Conservation (phyloP, 92 coral and sea anemone genomes). For the Paramuricea clavata region DNA sequence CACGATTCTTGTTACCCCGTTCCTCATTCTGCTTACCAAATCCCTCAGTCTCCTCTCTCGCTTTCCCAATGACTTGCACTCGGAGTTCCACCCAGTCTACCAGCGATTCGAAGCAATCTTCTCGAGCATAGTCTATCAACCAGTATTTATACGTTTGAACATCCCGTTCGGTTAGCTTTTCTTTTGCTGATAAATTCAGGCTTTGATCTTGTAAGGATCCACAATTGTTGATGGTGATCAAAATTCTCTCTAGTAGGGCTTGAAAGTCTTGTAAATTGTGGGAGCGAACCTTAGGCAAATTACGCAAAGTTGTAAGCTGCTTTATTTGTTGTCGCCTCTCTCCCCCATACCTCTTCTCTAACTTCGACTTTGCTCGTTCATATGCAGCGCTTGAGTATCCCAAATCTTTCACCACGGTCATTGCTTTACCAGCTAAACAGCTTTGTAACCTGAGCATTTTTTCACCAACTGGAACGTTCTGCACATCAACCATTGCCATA, state of each 20-base stretch:
- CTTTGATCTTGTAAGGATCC: conserved; percentile 3
- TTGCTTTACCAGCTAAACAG: background rate
- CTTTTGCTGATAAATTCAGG: conserved; percentile 50
- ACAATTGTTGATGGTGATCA: background rate
- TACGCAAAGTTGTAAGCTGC: conserved; percentile 12
- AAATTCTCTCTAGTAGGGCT: conserved; percentile 5
- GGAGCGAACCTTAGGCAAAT: background rate
- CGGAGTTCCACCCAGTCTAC: conserved; percentile 52
- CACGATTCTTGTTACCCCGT: background rate
- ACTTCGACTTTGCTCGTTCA: conserved; percentile 23
- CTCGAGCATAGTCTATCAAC: conserved; percentile 19
- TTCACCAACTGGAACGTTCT: background rate
- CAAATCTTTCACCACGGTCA: background rate
- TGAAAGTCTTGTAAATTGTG: background rate
- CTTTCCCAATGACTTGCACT: conserved; percentile 50
- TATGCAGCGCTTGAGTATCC: conserved; percentile 8
- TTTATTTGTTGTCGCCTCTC: conserved; percentile 1
- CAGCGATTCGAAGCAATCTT: conserved; percentile 22
- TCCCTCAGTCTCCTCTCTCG: conserved; percentile 44
- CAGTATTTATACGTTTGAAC: conserved; percentile 45
- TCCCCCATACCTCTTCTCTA: no score
- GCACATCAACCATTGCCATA: background rate
- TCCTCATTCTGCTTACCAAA: conserved; percentile 1
- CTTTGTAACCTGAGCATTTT: conserved; percentile 6
- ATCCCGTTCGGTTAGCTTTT: conserved; percentile 45